phyloP scores from a whole-genome alignment of 1,140 invertebrate genomes.

The Lepeophtheirus salmonis region DNA sequence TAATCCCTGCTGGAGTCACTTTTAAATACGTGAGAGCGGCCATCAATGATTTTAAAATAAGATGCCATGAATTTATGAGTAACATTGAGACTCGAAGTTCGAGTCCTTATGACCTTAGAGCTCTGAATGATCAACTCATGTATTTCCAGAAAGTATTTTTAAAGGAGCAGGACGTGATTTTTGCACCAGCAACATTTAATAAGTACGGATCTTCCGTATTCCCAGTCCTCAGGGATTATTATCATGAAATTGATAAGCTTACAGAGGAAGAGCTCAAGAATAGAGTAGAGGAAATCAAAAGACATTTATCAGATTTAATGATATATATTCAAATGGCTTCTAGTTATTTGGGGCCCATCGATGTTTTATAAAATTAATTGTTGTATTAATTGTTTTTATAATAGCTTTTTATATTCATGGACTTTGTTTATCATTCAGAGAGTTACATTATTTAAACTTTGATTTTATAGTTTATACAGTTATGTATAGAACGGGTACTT shows the following conservation, averaged over 20 bases:
- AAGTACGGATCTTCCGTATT: neutral
- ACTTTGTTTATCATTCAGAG: too few relatives aligned
- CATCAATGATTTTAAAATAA: neutral
- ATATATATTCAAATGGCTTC: neutral
- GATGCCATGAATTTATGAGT: neutral
- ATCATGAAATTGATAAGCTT: neutral
- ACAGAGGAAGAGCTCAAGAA: neutral
- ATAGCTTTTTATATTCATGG: too few relatives aligned
- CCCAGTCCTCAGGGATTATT: neutral
- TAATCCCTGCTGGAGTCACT: neutral
- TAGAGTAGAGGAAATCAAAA: neutral
- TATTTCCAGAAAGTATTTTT: constrained; percentile 32
- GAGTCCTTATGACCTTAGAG: constrained; percentile 23
- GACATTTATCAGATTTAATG: neutral
- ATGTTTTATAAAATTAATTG: too few relatives aligned
- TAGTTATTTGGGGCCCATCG: too few relatives aligned
- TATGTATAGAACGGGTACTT: too few relatives aligned
- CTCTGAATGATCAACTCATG: constrained; percentile 32
- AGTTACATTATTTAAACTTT: too few relatives aligned
- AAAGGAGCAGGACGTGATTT: constrained; percentile 23
- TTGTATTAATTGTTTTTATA: too few relatives aligned
- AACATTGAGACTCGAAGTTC: neutral
- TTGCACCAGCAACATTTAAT: neutral
- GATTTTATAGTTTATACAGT: too few relatives aligned
- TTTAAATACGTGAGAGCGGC: neutral